Evolutionary conservation across 2,888 invertebrate species (phyloP).

Genomic region (Trissolcus brochymenae): DNA sequence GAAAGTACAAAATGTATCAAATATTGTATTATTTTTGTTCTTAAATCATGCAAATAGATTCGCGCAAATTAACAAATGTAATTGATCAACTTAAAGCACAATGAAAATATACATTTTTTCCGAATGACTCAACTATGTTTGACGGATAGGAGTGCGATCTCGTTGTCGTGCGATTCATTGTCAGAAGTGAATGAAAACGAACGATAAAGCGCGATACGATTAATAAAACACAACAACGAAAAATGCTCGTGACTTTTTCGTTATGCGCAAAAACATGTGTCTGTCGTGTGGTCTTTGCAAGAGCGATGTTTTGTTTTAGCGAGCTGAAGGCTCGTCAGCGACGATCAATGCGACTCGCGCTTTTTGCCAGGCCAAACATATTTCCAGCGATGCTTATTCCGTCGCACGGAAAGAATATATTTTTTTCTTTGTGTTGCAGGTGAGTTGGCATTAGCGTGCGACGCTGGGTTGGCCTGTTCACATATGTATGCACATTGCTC

Average conservation of each 20-base stretch:
- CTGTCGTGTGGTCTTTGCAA: background rate
- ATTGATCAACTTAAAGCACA: background rate
- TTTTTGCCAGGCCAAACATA: slow-evolving; percentile 8
- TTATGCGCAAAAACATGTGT: slow-evolving; percentile 4
- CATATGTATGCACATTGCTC: slow-evolving; percentile 22
- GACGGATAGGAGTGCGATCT: background rate
- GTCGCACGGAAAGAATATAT: slow-evolving; percentile 33
- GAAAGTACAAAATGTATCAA: too few relatives aligned
- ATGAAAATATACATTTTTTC: background rate
- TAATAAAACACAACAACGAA: slow-evolving; percentile 6
- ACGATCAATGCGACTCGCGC: slow-evolving; percentile 19
- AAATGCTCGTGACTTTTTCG: slow-evolving; percentile 15
- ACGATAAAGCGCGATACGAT: slow-evolving; percentile 13
- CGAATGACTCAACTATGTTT: background rate
- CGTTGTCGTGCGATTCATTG: slow-evolving; percentile 2
- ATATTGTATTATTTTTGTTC: too few relatives aligned
- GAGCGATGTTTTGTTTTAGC: slow-evolving; percentile 8
- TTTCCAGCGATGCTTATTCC: slow-evolving; percentile 23
- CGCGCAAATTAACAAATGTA: too few relatives aligned
- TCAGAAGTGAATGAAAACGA: slow-evolving; percentile 9
- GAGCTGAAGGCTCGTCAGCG: background rate
- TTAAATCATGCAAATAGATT: too few relatives aligned
- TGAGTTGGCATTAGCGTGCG: slow-evolving; percentile 36
- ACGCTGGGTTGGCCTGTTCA: slow-evolving; percentile 2
- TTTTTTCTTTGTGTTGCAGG: slow-evolving; percentile 50